Conservation (phyloP, 2,888 invertebrate species). For the Steinernema scapterisci region DNA sequence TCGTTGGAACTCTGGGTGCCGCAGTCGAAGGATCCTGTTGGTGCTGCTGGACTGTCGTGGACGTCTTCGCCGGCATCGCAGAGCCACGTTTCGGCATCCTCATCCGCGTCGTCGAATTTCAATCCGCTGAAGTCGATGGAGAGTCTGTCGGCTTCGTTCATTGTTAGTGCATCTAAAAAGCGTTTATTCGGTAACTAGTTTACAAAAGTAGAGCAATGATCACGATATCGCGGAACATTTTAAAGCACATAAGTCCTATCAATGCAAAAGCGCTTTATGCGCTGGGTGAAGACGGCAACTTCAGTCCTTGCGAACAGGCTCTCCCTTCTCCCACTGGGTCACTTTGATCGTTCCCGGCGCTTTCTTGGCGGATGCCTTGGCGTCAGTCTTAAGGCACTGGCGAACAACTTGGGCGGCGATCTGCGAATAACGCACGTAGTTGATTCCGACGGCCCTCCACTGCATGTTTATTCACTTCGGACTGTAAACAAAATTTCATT, state of each 20-base stretch:
- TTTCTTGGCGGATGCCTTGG: slow-evolving; percentile 33
- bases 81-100: slow-evolving; percentile 21
- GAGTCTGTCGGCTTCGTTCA: slow-evolving; percentile 1
- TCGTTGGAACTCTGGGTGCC: slow-evolving; percentile 12
- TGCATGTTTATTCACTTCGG: slow-evolving; percentile 1
- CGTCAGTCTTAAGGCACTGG: slow-evolving; percentile 77
- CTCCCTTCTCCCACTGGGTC: slow-evolving; percentile 24
- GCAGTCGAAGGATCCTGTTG: background rate
- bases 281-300: background rate
- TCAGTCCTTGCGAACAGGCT: slow-evolving; percentile 14
- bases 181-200: slow-evolving; percentile 7
- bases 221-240: slow-evolving; percentile 1
- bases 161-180: slow-evolving; percentile 21
- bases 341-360: background rate
- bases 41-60: background rate
- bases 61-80: background rate
- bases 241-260: background rate
- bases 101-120: background rate
- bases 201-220: background rate
- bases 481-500: background rate
- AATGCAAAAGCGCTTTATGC: background rate
- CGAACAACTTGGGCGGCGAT: slow-evolving; percentile 86
- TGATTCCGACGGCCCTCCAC: slow-evolving; percentile 69
- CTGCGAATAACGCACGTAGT: slow-evolving; percentile 93
- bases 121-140: slow-evolving; percentile 23